These are phyloP conservation scores for Automeris io DNA, from an alignment of 2,888 invertebrate genomes.

Conservation along the genomic window DNA sequence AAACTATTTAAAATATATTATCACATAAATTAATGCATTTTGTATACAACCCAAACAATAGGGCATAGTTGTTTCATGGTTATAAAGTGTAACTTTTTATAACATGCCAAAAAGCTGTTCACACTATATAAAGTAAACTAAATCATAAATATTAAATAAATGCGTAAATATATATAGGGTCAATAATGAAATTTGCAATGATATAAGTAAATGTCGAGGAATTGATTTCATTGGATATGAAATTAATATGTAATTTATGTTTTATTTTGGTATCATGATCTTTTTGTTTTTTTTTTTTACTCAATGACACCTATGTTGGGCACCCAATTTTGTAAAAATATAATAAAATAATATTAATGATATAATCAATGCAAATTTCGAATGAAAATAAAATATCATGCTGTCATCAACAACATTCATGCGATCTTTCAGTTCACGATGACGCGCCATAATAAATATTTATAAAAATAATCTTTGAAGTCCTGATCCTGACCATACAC, in stretches of 20 bases:
- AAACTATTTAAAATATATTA: too few species aligned
- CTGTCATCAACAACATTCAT: conserved; percentile 35
- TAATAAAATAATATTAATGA: not conserved
- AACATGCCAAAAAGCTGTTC: not conserved
- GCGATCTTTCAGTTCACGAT: conserved; percentile 15
- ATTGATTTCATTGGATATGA: too few species aligned
- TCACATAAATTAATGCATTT: too few species aligned
- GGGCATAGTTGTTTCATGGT: not conserved
- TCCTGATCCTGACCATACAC: too few species aligned
- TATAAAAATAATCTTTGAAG: too few species aligned
- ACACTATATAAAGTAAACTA: conserved; percentile 1
- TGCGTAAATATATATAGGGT: not conserved
- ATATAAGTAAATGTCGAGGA: not conserved
- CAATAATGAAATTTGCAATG: not conserved
- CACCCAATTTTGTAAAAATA: too few species aligned
- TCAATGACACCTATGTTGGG: too few species aligned
- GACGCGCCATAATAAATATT: too few species aligned
- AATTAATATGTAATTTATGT: too few species aligned
- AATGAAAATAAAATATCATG: conserved; percentile 9
- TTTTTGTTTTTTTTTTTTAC: too few species aligned
- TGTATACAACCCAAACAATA: not conserved
- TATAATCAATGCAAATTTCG: conserved; percentile 9
- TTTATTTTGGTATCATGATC: too few species aligned
- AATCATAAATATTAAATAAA: not conserved
- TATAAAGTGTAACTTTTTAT: not conserved